Conservation (phyloP, 2,113 vertebrate genomes). For the Tachuris rubrigastra region DNA sequence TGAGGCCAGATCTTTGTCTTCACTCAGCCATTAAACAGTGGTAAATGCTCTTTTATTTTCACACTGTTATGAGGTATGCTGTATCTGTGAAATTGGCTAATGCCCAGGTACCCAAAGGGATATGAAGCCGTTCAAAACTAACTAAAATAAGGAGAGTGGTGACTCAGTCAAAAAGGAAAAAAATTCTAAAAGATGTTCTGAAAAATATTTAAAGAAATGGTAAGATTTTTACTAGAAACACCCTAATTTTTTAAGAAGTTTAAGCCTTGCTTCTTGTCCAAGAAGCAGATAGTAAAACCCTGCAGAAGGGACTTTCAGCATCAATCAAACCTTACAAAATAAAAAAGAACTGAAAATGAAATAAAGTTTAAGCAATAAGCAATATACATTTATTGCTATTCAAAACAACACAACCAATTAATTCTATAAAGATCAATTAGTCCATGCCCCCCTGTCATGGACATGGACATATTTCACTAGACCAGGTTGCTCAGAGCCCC, state of each 20-base stretch:
- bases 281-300: background rate
- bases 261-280: background rate
- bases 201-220: background rate
- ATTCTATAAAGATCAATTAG: background rate
- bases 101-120: background rate
- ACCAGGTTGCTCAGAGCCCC: background rate
- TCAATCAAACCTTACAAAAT: background rate
- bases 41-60: background rate
- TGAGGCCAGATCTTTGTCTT: background rate
- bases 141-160: background rate
- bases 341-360: background rate
- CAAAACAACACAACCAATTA: background rate
- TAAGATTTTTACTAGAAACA: background rate
- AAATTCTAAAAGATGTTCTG: background rate
- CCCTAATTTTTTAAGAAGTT: background rate
- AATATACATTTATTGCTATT: background rate
- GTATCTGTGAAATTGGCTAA: background rate
- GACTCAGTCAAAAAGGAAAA: background rate
- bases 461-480: background rate
- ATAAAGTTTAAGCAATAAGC: background rate
- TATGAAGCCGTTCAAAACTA: background rate
- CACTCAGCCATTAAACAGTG: background rate
- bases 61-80: background rate
- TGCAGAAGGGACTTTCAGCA: background rate
- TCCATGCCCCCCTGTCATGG: rapidly evolving